A percentile compares a stretch with the other conserved stretches of the same genome.
These are phyloP conservation scores for Corythornis vintsioides DNA, from an alignment of 2,113 vertebrate species.

Conservation along the genomic window DNA sequence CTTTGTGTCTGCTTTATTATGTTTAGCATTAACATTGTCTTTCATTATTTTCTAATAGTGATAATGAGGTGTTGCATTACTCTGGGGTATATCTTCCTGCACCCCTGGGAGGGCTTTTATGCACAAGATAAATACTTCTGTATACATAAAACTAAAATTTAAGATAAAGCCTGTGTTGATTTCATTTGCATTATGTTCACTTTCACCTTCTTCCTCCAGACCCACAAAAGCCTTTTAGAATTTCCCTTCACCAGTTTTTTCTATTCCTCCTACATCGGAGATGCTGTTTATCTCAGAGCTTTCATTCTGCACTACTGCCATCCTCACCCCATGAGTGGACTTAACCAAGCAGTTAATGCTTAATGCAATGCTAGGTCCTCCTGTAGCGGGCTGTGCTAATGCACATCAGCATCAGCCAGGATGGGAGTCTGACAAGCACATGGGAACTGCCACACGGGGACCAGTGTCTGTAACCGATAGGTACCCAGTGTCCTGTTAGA, in stretches of 20 bases:
- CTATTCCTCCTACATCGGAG: neutral
- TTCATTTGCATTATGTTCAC: neutral
- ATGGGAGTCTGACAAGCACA: neutral
- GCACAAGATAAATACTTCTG: conserved; percentile 12
- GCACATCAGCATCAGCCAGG: neutral
- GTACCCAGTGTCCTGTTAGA: neutral
- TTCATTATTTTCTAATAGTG: conserved; percentile 24
- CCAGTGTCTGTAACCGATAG: neutral
- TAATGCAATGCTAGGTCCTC: neutral
- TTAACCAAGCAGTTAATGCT: neutral
- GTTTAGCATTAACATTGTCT: conserved; percentile 12
- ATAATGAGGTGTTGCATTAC: conserved; percentile 42
- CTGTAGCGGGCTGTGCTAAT: neutral
- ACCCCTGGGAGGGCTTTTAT: conserved; percentile 20
- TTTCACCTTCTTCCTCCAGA: neutral
- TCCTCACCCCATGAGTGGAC: neutral
- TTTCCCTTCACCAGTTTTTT: neutral
- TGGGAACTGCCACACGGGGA: neutral
- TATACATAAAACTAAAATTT: conserved; percentile 2
- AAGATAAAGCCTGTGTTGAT: neutral
- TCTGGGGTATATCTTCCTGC: neutral
- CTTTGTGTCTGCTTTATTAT: neutral
- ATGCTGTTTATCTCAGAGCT: neutral
- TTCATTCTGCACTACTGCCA: neutral
- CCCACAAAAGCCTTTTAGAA: neutral